Base-by-base conservation (phyloP, 2,888 invertebrate species). In the Galerucella pusilla region DNA sequence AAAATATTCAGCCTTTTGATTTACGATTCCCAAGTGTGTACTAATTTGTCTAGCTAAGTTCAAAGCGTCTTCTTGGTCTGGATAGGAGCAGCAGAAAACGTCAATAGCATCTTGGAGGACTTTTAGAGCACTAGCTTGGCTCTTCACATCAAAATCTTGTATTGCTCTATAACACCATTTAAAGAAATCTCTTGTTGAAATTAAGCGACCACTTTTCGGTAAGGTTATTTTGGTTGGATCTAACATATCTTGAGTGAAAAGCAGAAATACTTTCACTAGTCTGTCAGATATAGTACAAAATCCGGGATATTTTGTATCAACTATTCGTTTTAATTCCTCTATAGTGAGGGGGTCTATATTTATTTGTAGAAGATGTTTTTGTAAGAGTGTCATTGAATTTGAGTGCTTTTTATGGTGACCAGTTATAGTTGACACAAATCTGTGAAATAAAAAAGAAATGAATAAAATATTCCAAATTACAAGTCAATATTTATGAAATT, bases 31-130 rank as follows among this genome's bases (percentile, higher is more conserved):
- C 65, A 98, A 89, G 82, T 92, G 93, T 0, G 93, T 91, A 11
- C 95, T 95, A 68, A 98, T 93, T 80, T 92, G 91, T 80, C 91
- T 91, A 0, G 95, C 92, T 35, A 96, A 85, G 82, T 90, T 89
- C 69, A 94, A 85, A 85, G 94, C 92, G 68, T 92, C 89, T 73
- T 89, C 91, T 80, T 90, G 87, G n/a, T 91, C 91, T 0, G 93
- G 88, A 45, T 94, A 90, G 35, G 95, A 94, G 70, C 94, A 94
- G 77, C 96, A 95, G 87, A 98, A 98, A 76, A 97, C 93, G 85
- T 98, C 97, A 28, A 97, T 91, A 0, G 97, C 96, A 87, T 98
- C 96, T 88, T 96, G 94, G 63, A 96, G 92, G 1, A 96, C 91
- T 85, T 92, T 93, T 12, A 93, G 85, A 5, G 92, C 92, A 0